Conservation (phyloP, 2,797 vertebrate species). For the Dallia pectoralis region DNA sequence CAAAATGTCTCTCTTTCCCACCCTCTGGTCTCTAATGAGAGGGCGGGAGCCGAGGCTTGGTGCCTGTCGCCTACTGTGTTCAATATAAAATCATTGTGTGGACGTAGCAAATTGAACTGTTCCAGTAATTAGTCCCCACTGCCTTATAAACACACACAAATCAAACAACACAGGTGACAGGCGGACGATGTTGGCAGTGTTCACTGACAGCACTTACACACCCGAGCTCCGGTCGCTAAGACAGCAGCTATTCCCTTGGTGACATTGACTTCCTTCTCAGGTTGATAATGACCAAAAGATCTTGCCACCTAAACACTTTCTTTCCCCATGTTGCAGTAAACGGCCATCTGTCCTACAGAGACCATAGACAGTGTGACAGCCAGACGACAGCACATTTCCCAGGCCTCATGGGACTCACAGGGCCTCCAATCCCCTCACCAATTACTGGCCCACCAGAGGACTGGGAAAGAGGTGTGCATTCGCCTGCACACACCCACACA, state of each 20-base stretch:
- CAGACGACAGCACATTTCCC: conserved; percentile 54
- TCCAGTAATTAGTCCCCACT: neutral
- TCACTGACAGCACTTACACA: conserved; percentile 11
- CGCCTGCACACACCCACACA: conserved; percentile 12
- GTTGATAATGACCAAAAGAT: too few species aligned
- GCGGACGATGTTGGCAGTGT: conserved; percentile 11
- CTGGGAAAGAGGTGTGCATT: conserved; percentile 4
- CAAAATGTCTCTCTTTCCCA: neutral
- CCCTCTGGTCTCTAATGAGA: neutral
- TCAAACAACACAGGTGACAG: conserved; percentile 9
- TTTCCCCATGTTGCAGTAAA: too few species aligned
- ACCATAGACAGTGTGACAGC: conserved; percentile 31
- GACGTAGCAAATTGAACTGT: neutral
- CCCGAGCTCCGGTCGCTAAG: neutral
- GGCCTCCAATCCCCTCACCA: conserved; percentile 58
- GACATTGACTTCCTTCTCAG: conserved; percentile 30
- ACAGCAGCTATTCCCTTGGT: conserved; percentile 34
- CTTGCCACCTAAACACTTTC: too few species aligned
- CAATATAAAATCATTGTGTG: neutral
- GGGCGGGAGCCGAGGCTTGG: neutral
- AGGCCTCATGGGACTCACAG: conserved; percentile 46
- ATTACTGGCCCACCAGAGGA: conserved; percentile 43
- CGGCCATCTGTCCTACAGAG: too few species aligned
- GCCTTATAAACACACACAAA: neutral
- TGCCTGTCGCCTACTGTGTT: neutral